A percentile compares a stretch with the other conserved stretches of the same genome.
phyloP scores from a whole-genome alignment of 1,140 invertebrate species.

The Gonioctena quinquepunctata region DNA sequence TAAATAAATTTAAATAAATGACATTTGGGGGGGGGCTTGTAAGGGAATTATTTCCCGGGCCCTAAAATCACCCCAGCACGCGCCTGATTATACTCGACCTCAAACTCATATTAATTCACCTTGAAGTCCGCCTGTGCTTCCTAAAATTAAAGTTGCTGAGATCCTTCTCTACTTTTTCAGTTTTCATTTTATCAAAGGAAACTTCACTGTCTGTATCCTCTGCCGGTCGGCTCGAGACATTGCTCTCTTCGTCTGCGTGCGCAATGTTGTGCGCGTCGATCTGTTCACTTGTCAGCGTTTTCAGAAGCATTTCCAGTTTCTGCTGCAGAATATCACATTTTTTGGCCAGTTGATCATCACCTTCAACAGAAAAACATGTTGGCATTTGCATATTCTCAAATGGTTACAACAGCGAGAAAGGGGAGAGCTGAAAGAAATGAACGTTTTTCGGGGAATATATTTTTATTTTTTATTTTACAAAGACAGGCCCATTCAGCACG shows the following conservation, averaged over 20 bases:
- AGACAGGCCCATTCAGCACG: too few species aligned
- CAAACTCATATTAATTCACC: too few species aligned
- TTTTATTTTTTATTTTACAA: too few species aligned
- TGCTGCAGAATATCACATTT: slow-evolving; percentile 78
- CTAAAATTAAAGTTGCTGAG: slow-evolving; percentile 54
- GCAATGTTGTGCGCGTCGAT: slow-evolving; percentile 33
- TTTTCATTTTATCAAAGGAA: slow-evolving; percentile 48
- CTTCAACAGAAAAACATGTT: neutral
- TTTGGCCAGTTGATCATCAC: slow-evolving; percentile 65
- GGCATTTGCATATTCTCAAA: too few species aligned
- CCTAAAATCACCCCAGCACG: too few species aligned
- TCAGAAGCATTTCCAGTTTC: slow-evolving; percentile 76
- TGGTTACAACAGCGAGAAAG: too few species aligned
- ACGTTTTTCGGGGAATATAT: too few species aligned
- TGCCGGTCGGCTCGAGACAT: slow-evolving; percentile 33
- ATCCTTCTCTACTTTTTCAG: slow-evolving; percentile 51
- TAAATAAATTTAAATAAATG: too few species aligned
- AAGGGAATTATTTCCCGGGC: too few species aligned
- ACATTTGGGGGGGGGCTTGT: too few species aligned
- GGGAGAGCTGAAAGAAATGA: too few species aligned
- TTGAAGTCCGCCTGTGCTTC: slow-evolving; percentile 51
- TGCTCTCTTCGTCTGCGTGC: slow-evolving; percentile 35
- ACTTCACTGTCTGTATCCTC: slow-evolving; percentile 54
- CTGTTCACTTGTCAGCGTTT: slow-evolving; percentile 68
- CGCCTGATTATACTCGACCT: too few species aligned